Conservation (phyloP, 2,888 invertebrate genomes). For the Epirrhoe tristata region DNA sequence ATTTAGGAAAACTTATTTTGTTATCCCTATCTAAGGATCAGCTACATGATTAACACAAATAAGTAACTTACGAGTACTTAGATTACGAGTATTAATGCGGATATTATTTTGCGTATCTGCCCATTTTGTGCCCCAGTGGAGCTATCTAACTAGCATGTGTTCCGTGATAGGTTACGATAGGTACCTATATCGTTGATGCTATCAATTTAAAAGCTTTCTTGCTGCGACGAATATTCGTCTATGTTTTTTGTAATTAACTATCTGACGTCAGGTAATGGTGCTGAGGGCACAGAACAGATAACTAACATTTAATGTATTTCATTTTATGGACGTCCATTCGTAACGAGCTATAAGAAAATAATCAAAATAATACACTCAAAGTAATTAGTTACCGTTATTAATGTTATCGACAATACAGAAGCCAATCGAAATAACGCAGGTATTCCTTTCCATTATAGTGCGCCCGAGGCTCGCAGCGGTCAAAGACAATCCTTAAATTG, state of each 20-base stretch:
- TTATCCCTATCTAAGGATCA: too few relatives aligned
- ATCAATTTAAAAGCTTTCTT: background rate
- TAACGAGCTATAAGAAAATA: slow-evolving; percentile 58
- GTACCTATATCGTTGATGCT: background rate
- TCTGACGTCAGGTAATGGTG: background rate
- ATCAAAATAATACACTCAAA: slow-evolving; percentile 62
- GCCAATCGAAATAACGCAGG: slow-evolving; percentile 73
- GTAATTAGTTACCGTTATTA: slow-evolving; percentile 68
- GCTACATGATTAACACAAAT: too few relatives aligned
- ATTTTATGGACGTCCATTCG: slow-evolving; percentile 44
- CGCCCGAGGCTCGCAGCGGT: slow-evolving; percentile 68
- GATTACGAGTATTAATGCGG: background rate
- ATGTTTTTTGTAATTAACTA: background rate
- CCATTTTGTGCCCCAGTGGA: background rate
- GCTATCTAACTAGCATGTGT: background rate
- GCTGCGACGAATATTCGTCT: background rate
- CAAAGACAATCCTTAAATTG: slow-evolving; percentile 75
- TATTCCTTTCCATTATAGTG: slow-evolving; percentile 68
- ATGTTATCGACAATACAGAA: slow-evolving; percentile 74
- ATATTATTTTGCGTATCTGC: background rate
- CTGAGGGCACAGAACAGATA: slow-evolving; percentile 24
- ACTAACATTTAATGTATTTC: slow-evolving; percentile 46
- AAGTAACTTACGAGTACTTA: background rate
- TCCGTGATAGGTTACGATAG: too few relatives aligned
- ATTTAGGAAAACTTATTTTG: background rate